A percentile compares a stretch with the other conserved stretches of the same genome.
Conservation (phyloP, 1,140 invertebrate genomes). For the Marisa cornuarietis region DNA sequence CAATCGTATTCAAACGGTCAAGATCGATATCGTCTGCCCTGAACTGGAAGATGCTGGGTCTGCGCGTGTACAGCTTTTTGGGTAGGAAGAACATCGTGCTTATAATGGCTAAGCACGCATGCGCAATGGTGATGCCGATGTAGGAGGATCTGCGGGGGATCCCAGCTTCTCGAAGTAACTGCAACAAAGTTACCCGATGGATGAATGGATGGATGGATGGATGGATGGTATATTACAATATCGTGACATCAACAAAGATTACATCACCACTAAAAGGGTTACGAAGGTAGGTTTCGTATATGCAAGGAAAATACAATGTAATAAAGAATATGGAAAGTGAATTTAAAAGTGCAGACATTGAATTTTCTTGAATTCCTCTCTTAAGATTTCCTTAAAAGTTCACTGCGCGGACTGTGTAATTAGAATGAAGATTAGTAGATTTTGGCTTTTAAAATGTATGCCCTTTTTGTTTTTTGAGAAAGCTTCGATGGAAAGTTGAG, state of each 20-base stretch:
- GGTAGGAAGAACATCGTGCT: slow-evolving; percentile 18
- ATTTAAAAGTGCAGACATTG: neutral
- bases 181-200: neutral
- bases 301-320: neutral
- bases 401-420: no score
- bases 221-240: no score
- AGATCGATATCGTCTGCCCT: no score
- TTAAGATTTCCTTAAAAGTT: no score
- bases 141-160: slow-evolving; percentile 1
- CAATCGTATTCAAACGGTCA: no score
- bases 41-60: no score
- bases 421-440: neutral
- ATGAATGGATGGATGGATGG: no score
- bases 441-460: neutral
- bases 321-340: neutral
- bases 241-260: no score
- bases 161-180: slow-evolving; percentile 4
- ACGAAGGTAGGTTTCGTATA: no score
- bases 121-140: slow-evolving; percentile 3
- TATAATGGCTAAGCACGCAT: slow-evolving; percentile 2
- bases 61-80: slow-evolving; percentile 9
- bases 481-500: neutral
- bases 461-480: neutral
- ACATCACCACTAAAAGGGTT: no score
- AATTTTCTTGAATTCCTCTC: neutral